A percentile compares a stretch with the other conserved stretches of the same genome.
These are phyloP conservation scores for Chymomyza procnemis DNA, from an alignment of 2,888 invertebrate species.

Conservation along the genomic window DNA sequence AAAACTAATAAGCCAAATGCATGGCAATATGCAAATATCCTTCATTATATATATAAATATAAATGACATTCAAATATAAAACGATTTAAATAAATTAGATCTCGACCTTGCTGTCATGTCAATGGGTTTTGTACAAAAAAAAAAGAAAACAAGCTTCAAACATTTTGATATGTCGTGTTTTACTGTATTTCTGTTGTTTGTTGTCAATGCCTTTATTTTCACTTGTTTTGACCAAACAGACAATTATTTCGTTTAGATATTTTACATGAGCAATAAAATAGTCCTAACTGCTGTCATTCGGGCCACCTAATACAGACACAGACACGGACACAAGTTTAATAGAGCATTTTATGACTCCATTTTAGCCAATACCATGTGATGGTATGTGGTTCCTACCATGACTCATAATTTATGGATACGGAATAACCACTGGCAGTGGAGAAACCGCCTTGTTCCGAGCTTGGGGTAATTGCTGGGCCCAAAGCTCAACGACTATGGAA, in stretches of 20 bases:
- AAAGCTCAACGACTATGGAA: constrained; percentile 49
- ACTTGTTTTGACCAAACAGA: constrained; percentile 23
- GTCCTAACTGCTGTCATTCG: constrained; percentile 32
- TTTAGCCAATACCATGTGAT: background rate
- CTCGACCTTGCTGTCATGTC: constrained; percentile 24
- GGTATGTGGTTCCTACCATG: background rate
- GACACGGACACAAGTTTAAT: constrained; percentile 31
- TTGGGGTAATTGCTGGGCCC: constrained; percentile 37
- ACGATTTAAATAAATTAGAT: constrained; percentile 42
- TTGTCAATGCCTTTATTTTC: background rate
- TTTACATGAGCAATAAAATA: constrained; percentile 64
- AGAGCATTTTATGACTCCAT: constrained; percentile 53
- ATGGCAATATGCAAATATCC: background rate
- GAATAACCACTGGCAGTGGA: background rate
- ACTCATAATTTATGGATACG: constrained; percentile 17
- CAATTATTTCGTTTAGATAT: constrained; percentile 65
- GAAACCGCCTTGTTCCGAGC: no score
- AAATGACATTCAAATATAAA: constrained; percentile 14
- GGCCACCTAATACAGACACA: constrained; percentile 49
- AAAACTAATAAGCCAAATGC: no score
- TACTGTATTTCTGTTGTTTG: background rate
- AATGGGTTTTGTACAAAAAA: background rate
- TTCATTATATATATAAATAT: background rate
- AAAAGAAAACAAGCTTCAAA: background rate
- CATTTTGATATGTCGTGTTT: background rate